Evolutionary conservation across 2,888 invertebrate species (phyloP), one percentile per base, ranked within the genome.

Genomic region (Blera fallax): DNA sequence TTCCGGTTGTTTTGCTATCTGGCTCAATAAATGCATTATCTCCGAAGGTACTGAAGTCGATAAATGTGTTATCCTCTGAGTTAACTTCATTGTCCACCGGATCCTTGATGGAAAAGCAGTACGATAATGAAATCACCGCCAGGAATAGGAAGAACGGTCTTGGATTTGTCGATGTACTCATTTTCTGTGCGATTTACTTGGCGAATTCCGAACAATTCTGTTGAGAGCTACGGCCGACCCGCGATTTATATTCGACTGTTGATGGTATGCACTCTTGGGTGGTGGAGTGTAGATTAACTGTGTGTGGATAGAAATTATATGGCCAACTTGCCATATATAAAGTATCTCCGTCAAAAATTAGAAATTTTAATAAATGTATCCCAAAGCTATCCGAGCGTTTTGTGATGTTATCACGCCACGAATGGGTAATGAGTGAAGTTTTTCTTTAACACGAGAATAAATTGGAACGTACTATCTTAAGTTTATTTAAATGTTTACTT

Each of bases 1-100:
- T 67, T 0, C 89, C 89, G 0, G 89, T 89, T 0, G 70, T 88
- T 82, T 90, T 89, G 16, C 91, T 92, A 16, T 92, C 93, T 0
- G 94, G 94, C 8, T 89, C 74, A 6, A 94, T 94, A 88, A 92
- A 95, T 0, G 89, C 85, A 0, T 73, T 81, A 0, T 87, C 87
- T 1, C 88, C 89, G 64, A 88, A 87, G 0, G 67, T 76, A 7
- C 89, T 76, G 5, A 89, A 56, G 50, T 90, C 89, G 45, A 90
- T 3, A 11, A 2, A 0, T 2, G 11, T 3, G 0, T 24, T 1
- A 16, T n/a, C 21, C 4, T 29, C 0, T n/a, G n/a, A n/a, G 27
- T n/a, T 14, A 3, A 54, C 18, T n/a, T 58, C 29, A n/a, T 67
- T 58, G 14, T 1, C n/a, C 24, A 3, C 8, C 2, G 16, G 21